Base-by-base conservation (phyloP, 1,140 invertebrate genomes). In the Aphelenchoides besseyi region DNA sequence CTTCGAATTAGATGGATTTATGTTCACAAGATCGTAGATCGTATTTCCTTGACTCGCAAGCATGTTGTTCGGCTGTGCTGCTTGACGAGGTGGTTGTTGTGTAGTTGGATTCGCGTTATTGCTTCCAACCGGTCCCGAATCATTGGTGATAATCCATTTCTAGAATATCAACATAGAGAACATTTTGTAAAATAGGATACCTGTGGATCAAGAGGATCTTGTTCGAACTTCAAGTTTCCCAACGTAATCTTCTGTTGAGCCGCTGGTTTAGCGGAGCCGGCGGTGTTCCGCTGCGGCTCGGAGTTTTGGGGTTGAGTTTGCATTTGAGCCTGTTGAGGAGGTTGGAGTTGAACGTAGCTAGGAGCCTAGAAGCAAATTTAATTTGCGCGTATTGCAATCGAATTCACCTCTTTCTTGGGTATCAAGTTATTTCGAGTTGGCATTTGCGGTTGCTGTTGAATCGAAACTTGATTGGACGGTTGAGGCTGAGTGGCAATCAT, bases 101-200 rank as follows among this genome's bases (percentile, higher is more conserved):
- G 74, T 35, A 18, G 61, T 52, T 18, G 63, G 63, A 63, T 67
- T 74, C 28, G 71, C 67, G 62, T 74, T 74, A 30, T 68, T 74
- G 74, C 36, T 35, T 12, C 3, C 29, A 2, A 48, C n/a, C 3
- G 73, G 23, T 0, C 12, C 36, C 12, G 74, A 30, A 55, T 79
- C 78, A 59, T 80, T 79, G 9, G 79, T 81, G 26, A 83, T 83
- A 61, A 84, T 84, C 82, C 82, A 83, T n/a, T n/a, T n/a, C n/a
- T n/a, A n/a, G n/a, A n/a, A n/a, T n/a, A n/a, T n/a, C n/a, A n/a
- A n/a, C n/a, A n/a, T n/a, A n/a, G n/a, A n/a, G n/a, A n/a, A n/a
- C n/a, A n/a, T n/a, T n/a, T n/a, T n/a, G n/a, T n/a, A n/a, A n/a
- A n/a, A n/a, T n/a, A n/a, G n/a, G n/a, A n/a, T n/a, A n/a, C n/a